phyloP scores from a whole-genome alignment of 2,797 vertebrate genomes.

The Coccyzus lansbergi region DNA sequence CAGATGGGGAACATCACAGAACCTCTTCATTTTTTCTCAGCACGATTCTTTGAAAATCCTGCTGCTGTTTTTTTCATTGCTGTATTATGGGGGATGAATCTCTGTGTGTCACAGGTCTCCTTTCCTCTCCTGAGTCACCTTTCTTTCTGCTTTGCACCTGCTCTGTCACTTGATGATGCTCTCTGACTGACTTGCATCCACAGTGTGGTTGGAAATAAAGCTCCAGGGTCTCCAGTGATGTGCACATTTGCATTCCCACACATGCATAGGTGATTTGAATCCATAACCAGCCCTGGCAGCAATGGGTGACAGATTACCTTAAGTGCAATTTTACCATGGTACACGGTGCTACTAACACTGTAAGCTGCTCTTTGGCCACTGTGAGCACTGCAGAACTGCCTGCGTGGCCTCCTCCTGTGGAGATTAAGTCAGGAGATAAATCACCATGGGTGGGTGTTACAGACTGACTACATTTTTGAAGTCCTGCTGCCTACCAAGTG shows the following conservation, averaged over 20 bases:
- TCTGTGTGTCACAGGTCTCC: not conserved
- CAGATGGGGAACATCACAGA: not conserved
- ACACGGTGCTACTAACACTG: not conserved
- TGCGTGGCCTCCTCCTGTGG: not conserved
- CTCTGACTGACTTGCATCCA: not conserved
- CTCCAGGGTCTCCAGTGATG: not conserved
- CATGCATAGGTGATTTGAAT: not conserved
- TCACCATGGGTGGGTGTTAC: not conserved
- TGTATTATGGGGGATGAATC: not conserved
- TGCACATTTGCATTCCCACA: not conserved
- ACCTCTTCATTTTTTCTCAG: not conserved
- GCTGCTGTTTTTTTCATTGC: not conserved
- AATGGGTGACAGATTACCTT: not conserved
- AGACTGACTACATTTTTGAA: not conserved
- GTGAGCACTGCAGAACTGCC: not conserved
- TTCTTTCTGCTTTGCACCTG: not conserved
- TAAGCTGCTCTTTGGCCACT: not conserved
- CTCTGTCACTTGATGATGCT: not conserved
- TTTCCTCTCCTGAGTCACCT: not conserved
- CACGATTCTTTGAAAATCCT: not conserved
- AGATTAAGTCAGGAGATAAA: not conserved
- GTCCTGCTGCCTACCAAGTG: not conserved
- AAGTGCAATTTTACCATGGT: fast-evolving
- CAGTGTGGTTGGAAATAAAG: not conserved
- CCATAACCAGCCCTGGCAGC: not conserved